Conservation (phyloP, 2,797 vertebrate species). For the Pseudomugil gertrudae region DNA sequence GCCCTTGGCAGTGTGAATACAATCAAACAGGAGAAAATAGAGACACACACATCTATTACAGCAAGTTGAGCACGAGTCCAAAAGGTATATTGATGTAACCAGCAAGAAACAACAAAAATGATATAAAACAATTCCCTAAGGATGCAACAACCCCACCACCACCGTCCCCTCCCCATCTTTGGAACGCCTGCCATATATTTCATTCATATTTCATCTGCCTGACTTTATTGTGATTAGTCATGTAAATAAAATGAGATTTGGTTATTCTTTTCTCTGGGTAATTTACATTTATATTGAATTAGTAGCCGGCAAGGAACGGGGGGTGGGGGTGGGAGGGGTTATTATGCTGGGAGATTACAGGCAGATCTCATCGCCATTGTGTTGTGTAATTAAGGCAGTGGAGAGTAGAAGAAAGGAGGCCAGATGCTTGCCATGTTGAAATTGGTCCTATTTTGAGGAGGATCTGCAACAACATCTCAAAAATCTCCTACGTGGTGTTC, state of each 20-base stretch:
- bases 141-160: conserved; percentile 29
- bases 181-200: conserved; percentile 66
- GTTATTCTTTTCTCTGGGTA: conserved; percentile 82
- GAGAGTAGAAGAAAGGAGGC: conserved; percentile 76
- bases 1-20: conserved; percentile 69
- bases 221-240: conserved; percentile 84
- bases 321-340: conserved; percentile 42
- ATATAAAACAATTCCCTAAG: conserved; percentile 64
- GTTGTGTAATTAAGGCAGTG: conserved; percentile 84
- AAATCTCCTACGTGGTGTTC: conserved; percentile 27
- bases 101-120: conserved; percentile 65
- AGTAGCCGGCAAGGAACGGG: conserved; percentile 73
- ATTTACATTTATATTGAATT: conserved; percentile 91
- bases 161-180: conserved; percentile 21
- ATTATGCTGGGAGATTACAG: conserved; percentile 83
- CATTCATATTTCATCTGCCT: conserved; percentile 82
- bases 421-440: conserved; percentile 80
- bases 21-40: conserved; percentile 56
- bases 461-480: conserved; percentile 54
- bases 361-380: conserved; percentile 84
- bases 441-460: conserved; percentile 70
- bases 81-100: conserved; percentile 70
- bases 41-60: conserved; percentile 67
- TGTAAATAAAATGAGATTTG: conserved; percentile 87
- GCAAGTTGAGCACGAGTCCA: conserved; percentile 58